phyloP scores from a whole-genome alignment of 1,140 invertebrate species.

The Lysiphlebus fabarum region DNA sequence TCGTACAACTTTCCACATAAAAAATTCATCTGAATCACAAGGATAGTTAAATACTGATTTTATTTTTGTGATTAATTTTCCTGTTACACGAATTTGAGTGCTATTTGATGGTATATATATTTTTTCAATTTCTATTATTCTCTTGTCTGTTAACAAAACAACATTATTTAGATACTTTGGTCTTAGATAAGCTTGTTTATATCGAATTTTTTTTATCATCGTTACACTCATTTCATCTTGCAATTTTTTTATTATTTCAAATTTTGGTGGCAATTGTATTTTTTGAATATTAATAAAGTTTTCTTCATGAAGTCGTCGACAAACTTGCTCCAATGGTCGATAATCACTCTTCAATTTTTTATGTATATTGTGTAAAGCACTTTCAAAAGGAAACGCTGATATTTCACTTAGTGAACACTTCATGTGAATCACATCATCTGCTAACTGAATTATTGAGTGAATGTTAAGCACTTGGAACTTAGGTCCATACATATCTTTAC shows the following conservation, averaged over 20 bases:
- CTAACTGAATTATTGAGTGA: neutral
- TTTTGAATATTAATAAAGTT: neutral
- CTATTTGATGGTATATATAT: neutral
- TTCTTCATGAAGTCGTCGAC: neutral
- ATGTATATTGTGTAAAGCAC: neutral
- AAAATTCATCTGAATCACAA: conserved; percentile 9
- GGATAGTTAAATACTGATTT: conserved; percentile 8
- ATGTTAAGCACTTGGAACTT: neutral
- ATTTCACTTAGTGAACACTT: neutral
- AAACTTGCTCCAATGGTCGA: conserved; percentile 8
- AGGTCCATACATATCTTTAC: neutral
- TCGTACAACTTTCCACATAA: neutral
- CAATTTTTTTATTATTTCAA: neutral
- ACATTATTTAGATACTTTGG: neutral
- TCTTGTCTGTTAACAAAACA: neutral
- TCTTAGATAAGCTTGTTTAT: neutral
- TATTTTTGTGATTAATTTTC: conserved; percentile 1
- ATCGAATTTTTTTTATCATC: conserved; percentile 5
- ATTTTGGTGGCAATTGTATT: conserved; percentile 6
- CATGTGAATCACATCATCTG: conserved; percentile 1
- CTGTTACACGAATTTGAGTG: neutral
- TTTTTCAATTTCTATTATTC: conserved; percentile 6
- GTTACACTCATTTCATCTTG: neutral
- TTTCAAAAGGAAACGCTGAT: conserved; percentile 11
- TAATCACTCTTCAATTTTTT: neutral